Evolutionary conservation across 2,888 invertebrate species (phyloP).

Genomic region (Gnatocerus cornutus): DNA sequence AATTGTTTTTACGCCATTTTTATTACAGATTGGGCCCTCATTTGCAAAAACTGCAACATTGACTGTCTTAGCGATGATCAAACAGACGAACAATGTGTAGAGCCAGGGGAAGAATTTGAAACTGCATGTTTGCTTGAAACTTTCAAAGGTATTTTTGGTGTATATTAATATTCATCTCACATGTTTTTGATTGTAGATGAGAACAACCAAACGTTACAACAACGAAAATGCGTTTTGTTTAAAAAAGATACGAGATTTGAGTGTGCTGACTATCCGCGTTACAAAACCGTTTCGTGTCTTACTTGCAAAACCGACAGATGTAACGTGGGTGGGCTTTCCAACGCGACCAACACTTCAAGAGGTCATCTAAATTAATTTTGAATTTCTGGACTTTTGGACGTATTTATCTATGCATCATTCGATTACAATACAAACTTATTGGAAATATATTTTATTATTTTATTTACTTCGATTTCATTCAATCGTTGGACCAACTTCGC

Average conservation of each 20-base stretch:
- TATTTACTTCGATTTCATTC: too few relatives aligned
- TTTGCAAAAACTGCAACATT: slow-evolving; percentile 42
- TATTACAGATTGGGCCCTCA: slow-evolving; percentile 34
- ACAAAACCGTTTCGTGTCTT: slow-evolving; percentile 28
- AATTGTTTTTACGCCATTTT: background rate
- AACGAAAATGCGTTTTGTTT: slow-evolving; percentile 46
- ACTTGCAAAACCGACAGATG: slow-evolving; percentile 40
- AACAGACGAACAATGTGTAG: slow-evolving; percentile 40
- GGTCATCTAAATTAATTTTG: too few relatives aligned
- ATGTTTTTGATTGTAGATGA: slow-evolving; percentile 26
- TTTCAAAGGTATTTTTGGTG: slow-evolving; percentile 34
- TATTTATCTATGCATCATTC: too few relatives aligned
- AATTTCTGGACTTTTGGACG: too few relatives aligned
- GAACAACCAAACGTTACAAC: slow-evolving; percentile 27
- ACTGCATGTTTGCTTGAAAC: slow-evolving; percentile 42
- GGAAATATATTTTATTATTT: too few relatives aligned
- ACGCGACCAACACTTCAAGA: too few relatives aligned
- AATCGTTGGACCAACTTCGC: too few relatives aligned
- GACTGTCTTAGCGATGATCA: slow-evolving; percentile 36
- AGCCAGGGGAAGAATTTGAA: slow-evolving; percentile 44
- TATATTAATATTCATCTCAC: background rate
- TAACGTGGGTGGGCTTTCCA: slow-evolving; percentile 11
- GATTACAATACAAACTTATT: too few relatives aligned
- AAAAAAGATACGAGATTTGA: slow-evolving; percentile 38
- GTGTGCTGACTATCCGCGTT: slow-evolving; percentile 38